Percentiles rank a stretch among this genome's conserved stretches.
Conservation (phyloP, 2,888 invertebrate species). For the Caradrina kadenii region DNA sequence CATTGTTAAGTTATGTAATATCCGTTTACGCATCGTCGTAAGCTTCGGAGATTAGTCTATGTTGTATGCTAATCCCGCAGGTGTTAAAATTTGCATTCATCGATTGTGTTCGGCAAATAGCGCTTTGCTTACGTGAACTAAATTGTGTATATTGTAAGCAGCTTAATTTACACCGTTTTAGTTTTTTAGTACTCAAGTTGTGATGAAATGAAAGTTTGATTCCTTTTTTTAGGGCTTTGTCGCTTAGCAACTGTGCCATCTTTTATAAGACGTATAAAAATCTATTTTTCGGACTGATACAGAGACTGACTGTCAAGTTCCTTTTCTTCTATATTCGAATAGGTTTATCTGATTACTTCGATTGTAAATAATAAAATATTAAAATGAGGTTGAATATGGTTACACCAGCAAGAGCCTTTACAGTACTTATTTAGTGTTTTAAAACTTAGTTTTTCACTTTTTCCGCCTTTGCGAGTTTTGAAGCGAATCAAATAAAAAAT, state of each 20-base stretch:
- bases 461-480: not conserved
- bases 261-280: too few relatives aligned
- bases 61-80: slow-evolving; percentile 48
- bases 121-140: slow-evolving; percentile 38
- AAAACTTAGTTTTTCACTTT: not conserved
- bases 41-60: slow-evolving; percentile 35
- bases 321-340: too few relatives aligned
- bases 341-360: too few relatives aligned
- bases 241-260: too few relatives aligned
- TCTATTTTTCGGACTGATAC: too few relatives aligned
- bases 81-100: slow-evolving; percentile 52
- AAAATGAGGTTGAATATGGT: too few relatives aligned
- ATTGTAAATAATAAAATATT: too few relatives aligned
- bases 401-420: too few relatives aligned
- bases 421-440: too few relatives aligned
- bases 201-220: not conserved
- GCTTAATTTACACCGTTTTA: slow-evolving; percentile 5
- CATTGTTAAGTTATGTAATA: slow-evolving; percentile 48
- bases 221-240: too few relatives aligned
- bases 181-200: not conserved
- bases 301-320: too few relatives aligned
- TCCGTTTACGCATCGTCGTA: slow-evolving; percentile 17
- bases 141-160: slow-evolving; percentile 10
- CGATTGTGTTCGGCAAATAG: slow-evolving; percentile 37
- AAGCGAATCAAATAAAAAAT: not conserved